Conservation (phyloP, 2,797 vertebrate species). For the Rhincodon typus region DNA sequence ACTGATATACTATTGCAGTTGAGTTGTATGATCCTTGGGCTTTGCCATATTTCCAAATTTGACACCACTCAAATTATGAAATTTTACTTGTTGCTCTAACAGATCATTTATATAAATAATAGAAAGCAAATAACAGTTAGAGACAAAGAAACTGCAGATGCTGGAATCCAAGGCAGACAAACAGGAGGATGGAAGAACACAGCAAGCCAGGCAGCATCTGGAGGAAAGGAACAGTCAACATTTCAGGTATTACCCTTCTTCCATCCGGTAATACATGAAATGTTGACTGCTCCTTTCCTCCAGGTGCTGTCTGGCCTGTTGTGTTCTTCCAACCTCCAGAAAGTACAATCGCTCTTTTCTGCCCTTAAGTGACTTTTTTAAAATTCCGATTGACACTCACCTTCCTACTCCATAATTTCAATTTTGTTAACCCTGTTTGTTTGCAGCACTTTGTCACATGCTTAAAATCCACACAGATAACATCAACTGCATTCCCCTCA, state of each 20-base stretch:
- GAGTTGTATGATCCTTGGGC: not conserved
- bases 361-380: not conserved
- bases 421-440: not conserved
- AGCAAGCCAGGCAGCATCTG: too few relatives aligned
- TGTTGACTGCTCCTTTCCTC: too few relatives aligned
- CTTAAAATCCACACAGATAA: not conserved
- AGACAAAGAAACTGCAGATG: too few relatives aligned
- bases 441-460: not conserved
- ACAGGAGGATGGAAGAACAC: too few relatives aligned
- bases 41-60: not conserved
- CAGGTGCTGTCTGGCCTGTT: too few relatives aligned
- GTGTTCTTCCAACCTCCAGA: too few relatives aligned
- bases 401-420: not conserved
- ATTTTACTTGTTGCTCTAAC: not conserved
- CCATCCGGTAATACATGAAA: too few relatives aligned
- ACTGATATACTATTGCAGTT: not conserved
- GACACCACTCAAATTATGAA: not conserved
- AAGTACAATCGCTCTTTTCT: not conserved
- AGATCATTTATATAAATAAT: not conserved
- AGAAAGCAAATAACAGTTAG: too few relatives aligned
- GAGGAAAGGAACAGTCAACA: too few relatives aligned
- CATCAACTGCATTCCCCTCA: not conserved
- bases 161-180: too few relatives aligned
- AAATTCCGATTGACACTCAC: too few relatives aligned
- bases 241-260: too few relatives aligned